Evolutionary conservation across 2,797 vertebrate species (phyloP), one percentile per base, ranked within the genome.

Genomic region (Sebastiscus albofasciatus): DNA sequence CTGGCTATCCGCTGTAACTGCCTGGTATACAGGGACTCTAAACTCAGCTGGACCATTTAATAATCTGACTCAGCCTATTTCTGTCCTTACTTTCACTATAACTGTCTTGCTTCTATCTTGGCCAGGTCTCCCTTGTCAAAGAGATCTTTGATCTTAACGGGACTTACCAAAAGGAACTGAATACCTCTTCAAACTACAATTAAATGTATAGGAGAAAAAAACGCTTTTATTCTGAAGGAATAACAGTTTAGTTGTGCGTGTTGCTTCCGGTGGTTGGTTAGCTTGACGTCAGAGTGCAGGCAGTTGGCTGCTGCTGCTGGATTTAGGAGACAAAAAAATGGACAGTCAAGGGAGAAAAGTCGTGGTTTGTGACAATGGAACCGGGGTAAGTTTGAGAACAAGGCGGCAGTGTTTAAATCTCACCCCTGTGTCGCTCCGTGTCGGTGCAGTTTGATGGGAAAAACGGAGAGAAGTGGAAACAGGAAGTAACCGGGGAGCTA

Each of bases 341-440:
- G 97, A 97, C 92, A 96, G 96, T 86, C 96, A 96, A 81, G 97
- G 97, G 89, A 95, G 96, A 93, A 97, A 97, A 91, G 97, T 97
- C 87, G 97, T 98, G 84, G 97, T 97, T 88, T 98, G 97, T 92
- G 97, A 97, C 95, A 98, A 98, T 84, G 97, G 97, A 77, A 97
- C 97, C 20, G 97, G 97, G 96, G 97, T 97, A 81, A 95, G 97
- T 91, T 79, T 74, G 73, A 85, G 33, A 67, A 75, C 0, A 12
- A 0, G 75, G 66, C 55, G n/a, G n/a, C 9, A 2, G 14, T 54
- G 52, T 71, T 2, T 2, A 18, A 12, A 24, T 42, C 22, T 22
- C 7, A 0, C 22, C 4, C 27, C 27, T 14, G 67, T 10, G 27
- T 34, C 46, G 36, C 72, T 65, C 26, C 46, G 8, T 27, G 8